Evolutionary conservation across 2,797 vertebrate species (phyloP), one percentile per base, ranked within the genome.

Genomic region (Caiman crocodilus): DNA sequence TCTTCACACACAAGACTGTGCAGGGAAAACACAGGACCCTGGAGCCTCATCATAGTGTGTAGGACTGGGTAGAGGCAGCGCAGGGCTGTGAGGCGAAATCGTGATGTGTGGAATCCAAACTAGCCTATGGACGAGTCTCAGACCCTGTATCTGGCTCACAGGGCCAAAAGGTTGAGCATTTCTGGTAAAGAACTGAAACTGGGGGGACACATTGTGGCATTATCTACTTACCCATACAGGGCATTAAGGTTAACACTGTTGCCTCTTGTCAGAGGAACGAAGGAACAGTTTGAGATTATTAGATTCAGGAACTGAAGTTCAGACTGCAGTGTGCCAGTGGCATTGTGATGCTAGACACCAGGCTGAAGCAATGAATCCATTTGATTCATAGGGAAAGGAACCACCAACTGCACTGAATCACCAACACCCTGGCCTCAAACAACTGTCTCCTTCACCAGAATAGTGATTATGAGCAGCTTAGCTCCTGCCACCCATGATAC

Each of bases 391-490:
- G 69, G 23, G 26, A 25, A 4, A 71, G 1, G 10, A 77, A 5
- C 3, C 4, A 13, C 25, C 67, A 71, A 67, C 35, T 56, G 1
- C 0, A 0, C 7, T 69, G 75, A 78, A 26, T 7, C 4, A 30
- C 7, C 56, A n/a, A 16, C 18, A 18, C 8, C 14, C 2, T 13
- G 67, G 56, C 76, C 63, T 1, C 0, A 67, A 56, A 25, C 6
- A 12, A 28, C 0, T 0, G 5, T 1, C 5, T 26, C 60, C 56
- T 26, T 60, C 8, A 2, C 56, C 55, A 76, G 58, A 20, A 0
- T 18, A 1, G 32, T 0, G 0, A 3, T 76, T 4, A 2, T 7
- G 35, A 18, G 0, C 1, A 9, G 15, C 82, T 90, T 56, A 59
- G 28, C 59, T 61, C 17, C 16, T 50, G 15, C 35, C 5, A 61